phyloP scores from a whole-genome alignment of 2,113 vertebrate genomes.

The Meriones unguiculatus region DNA sequence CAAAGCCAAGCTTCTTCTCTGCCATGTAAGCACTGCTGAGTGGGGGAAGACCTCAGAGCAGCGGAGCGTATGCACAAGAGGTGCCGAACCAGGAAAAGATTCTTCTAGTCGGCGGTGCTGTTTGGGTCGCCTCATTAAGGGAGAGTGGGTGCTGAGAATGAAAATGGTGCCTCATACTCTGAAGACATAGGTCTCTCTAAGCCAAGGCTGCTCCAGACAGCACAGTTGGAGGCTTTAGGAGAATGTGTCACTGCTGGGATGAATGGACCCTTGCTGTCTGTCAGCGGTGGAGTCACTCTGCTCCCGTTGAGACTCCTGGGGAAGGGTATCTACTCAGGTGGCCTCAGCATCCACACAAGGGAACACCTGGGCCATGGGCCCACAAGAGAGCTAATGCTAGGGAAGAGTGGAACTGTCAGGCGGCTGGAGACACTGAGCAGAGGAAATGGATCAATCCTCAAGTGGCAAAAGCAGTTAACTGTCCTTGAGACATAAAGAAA shows the following conservation, averaged over 20 bases:
- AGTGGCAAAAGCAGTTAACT: neutral
- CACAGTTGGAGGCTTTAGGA: neutral
- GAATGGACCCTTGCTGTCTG: neutral
- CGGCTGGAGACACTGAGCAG: neutral
- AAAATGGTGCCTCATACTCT: neutral
- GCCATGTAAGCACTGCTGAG: neutral
- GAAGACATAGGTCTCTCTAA: neutral
- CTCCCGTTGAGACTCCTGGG: neutral
- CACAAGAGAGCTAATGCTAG: too few species aligned
- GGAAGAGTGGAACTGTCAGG: neutral
- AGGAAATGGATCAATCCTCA: neutral
- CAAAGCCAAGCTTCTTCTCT: neutral
- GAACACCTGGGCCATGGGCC: neutral
- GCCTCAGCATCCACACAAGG: neutral
- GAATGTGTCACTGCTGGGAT: too few species aligned
- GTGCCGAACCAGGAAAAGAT: too few species aligned
- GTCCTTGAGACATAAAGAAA: neutral
- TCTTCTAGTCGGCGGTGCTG: neutral
- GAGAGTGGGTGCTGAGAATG: neutral
- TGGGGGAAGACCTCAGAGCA: neutral
- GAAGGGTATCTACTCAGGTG: neutral
- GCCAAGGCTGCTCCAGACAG: neutral
- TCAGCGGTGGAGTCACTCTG: neutral
- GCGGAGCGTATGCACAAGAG: neutral
- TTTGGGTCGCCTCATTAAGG: neutral